Base-by-base conservation (phyloP, 2,797 vertebrate species). In the Girardinus metallicus region DNA sequence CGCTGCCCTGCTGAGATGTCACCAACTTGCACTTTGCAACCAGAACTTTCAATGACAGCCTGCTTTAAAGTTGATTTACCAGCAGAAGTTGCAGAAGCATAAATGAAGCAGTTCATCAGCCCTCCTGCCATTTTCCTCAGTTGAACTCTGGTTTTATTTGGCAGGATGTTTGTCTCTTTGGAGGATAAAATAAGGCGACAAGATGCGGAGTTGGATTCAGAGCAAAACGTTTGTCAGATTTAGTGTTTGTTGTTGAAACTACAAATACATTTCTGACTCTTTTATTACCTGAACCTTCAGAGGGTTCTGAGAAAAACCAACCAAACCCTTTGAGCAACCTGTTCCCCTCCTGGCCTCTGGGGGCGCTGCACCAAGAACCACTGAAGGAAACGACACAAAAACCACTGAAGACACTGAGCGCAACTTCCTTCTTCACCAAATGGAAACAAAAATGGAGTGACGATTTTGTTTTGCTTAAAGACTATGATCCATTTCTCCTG, bases 1-100 rank as follows among this genome's bases (percentile, higher is more conserved):
- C 85, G 1, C 80, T 62, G 86, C 88, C 80, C 68, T 55, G 83
- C 88, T 77, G 91, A 75, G 90, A 91, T 12, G 82, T 83, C 75
- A 80, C 92, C 57, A 9, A 87, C 75, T 86, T 83, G 91, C 86
- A 86, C 92, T 77, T 66, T 36, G 77, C 64, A 79, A 9, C 18
- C 34, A 60, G 29, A 23, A 13, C 34, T 16, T 49, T 62, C 29
- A 15, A 31, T 29, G 26, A 31, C n/a, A 36, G 31, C 62, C 34
- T 66, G 7, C 9, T 39, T 23, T 39, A 39, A 11, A 9, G 8
- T 64, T 64, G 62, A 21, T 64, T 64, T 36, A 18, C 21, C 18
- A 31, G 57, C 57, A 31, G 29, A 31, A 31, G n/a, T 10, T 64
- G 34, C 62, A 36, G 62, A 34, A 64, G 18, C 62, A 21, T 36